Evolutionary conservation across 1,140 invertebrate species (phyloP), one percentile per base, ranked within the genome.

Genomic region (Hydropsyche tenuis): DNA sequence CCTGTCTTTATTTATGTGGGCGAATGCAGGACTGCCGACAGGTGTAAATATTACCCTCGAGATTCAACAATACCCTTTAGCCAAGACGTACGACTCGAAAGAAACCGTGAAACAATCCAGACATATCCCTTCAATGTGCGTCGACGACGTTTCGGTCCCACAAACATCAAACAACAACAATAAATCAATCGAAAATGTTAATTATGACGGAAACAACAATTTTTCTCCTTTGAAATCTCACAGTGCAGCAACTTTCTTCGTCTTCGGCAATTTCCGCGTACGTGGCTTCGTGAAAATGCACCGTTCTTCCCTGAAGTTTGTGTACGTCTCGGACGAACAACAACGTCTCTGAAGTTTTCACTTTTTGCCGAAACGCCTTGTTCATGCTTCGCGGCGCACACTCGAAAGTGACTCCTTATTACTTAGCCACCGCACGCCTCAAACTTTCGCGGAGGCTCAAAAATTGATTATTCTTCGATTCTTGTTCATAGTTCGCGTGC

Each of bases 281-380:
- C 16, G 48, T 16, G 16, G n/a, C 64, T 27, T 22, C 14, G 37
- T 43, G n/a, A 66, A 42, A 46, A 66, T 42, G 64, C 37, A 37
- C 20, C 11, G 20, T 62, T 22, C 56, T 25, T 62, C 20, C 23
- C 45, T 18, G 30, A 66, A 66, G 64, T 16, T 43, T 43, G 18
- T 27, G 37, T 66, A 22, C 37, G 18, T 37, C 45, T 12, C n/a
- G 20, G 30, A n/a, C 64, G 22, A 46, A 66, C 64, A 46, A 20
- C 16, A 53, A 37, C 30, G 30, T 3, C 60, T 53, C 23, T 37
- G 18, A 46, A 16, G 45, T 69, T 69, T 69, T 69, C 66, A 69
- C 23, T 69, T 69, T 69, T 69, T 69, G 66, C 20, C 22, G n/a
- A 3, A 69, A 51, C 66, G 48, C 45, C 9, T 69, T 27, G 66